Percentiles rank a stretch among this genome's conserved stretches.
phyloP scores from a whole-genome alignment of 2,888 invertebrate genomes.

The Euspilapteryx auroguttella region DNA sequence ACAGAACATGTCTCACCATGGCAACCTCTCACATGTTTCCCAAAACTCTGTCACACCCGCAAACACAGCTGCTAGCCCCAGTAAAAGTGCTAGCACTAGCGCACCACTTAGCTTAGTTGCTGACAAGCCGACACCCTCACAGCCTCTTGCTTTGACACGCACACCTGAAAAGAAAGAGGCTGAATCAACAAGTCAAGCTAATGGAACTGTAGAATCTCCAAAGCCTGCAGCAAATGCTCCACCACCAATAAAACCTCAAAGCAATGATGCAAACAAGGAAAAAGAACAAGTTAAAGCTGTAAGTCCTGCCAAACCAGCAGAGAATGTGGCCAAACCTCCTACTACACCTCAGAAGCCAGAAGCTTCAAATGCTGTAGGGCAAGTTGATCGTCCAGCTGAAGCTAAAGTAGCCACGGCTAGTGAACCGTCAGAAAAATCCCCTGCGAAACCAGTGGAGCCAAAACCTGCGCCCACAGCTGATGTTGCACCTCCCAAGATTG shows the following conservation, averaged over 20 bases:
- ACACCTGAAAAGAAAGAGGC: constrained; percentile 49
- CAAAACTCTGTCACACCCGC: constrained; percentile 35
- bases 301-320: constrained; percentile 47
- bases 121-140: constrained; percentile 30
- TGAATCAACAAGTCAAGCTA: constrained; percentile 36
- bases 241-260: constrained; percentile 29
- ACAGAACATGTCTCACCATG: constrained; percentile 56
- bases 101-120: constrained; percentile 47
- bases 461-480: constrained; percentile 38
- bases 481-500: constrained; percentile 39
- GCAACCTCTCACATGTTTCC: constrained; percentile 44
- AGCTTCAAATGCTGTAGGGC: constrained; percentile 16
- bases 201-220: constrained; percentile 45
- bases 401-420: constrained; percentile 24
- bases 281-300: constrained; percentile 48
- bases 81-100: constrained; percentile 29
- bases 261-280: constrained; percentile 39
- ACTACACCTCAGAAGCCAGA: constrained; percentile 37
- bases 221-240: constrained; percentile 32
- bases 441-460: constrained; percentile 34
- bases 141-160: constrained; percentile 43
- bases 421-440: constrained; percentile 22
- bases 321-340: constrained; percentile 25
- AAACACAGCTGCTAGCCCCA: constrained; percentile 28
- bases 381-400: constrained; percentile 24